Conservation (phyloP, 1,140 invertebrate species). For the Ceratina calcarata region DNA sequence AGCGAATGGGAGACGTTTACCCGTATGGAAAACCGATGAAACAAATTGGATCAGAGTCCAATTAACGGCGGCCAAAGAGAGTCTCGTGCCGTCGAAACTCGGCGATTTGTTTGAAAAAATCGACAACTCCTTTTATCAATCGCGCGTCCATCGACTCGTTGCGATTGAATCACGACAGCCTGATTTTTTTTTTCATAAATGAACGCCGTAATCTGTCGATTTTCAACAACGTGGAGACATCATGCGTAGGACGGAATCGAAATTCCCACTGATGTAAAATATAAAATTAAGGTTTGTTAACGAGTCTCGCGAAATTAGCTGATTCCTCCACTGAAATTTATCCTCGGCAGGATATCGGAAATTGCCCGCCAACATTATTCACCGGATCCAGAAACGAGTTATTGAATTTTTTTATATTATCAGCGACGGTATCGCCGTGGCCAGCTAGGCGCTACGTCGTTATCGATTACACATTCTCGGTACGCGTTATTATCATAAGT, state of each 20-base stretch:
- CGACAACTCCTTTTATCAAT: neutral
- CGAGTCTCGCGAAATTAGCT: constrained; percentile 3
- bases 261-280: too few relatives aligned
- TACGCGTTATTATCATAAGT: constrained; percentile 37
- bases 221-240: too few relatives aligned
- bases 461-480: constrained; percentile 22
- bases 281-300: too few relatives aligned
- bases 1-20: neutral
- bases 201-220: too few relatives aligned
- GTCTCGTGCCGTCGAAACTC: neutral
- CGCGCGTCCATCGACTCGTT: too few relatives aligned
- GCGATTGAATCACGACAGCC: too few relatives aligned
- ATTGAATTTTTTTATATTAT: constrained; percentile 32
- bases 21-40: constrained; percentile 6
- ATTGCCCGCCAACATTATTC: constrained; percentile 21
- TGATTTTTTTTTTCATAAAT: too few relatives aligned
- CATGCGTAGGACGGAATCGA: too few relatives aligned
- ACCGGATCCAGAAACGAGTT: constrained; percentile 11
- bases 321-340: neutral
- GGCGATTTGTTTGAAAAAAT: constrained; percentile 28
- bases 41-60: constrained; percentile 32
- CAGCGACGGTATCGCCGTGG: constrained; percentile 20
- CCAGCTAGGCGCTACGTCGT: neutral
- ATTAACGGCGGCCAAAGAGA: constrained; percentile 35
- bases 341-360: constrained; percentile 1